These are phyloP conservation scores for Toxostoma redivivum DNA, from an alignment of 2,113 vertebrate species.

Conservation along the genomic window DNA sequence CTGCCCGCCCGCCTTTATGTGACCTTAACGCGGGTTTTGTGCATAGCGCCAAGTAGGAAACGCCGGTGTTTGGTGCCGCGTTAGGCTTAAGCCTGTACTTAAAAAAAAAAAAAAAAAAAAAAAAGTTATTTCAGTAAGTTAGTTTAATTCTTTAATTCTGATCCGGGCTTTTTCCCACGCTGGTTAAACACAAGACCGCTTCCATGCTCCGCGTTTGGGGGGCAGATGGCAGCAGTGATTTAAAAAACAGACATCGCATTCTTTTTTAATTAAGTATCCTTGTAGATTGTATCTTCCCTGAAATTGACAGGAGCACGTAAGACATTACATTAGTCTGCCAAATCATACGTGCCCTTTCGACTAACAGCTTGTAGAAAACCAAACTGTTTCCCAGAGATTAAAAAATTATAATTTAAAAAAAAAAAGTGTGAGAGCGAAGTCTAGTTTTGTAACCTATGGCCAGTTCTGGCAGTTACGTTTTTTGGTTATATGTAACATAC, in stretches of 20 bases:
- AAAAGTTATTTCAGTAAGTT: neutral
- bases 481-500: neutral
- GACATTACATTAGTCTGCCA: neutral
- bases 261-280: slow-evolving; percentile 17
- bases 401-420: neutral
- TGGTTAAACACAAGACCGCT: neutral
- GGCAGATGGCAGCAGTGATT: slow-evolving; percentile 15
- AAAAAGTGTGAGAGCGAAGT: neutral
- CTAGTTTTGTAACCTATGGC: neutral
- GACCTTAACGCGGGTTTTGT: neutral
- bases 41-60: neutral
- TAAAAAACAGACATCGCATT: neutral
- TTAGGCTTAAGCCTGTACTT: neutral
- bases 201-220: neutral
- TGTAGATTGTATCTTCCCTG: slow-evolving; percentile 48
- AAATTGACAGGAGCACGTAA: neutral
- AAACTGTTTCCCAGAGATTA: neutral
- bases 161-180: neutral
- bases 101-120: neutral
- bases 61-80: neutral
- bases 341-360: neutral
- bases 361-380: neutral
- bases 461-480: neutral
- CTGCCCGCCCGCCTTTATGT: neutral
- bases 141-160: neutral